Evolutionary conservation across 2,797 vertebrate species (phyloP), one percentile per base, ranked within the genome.

Genomic region (Catostomus latipinnis): DNA sequence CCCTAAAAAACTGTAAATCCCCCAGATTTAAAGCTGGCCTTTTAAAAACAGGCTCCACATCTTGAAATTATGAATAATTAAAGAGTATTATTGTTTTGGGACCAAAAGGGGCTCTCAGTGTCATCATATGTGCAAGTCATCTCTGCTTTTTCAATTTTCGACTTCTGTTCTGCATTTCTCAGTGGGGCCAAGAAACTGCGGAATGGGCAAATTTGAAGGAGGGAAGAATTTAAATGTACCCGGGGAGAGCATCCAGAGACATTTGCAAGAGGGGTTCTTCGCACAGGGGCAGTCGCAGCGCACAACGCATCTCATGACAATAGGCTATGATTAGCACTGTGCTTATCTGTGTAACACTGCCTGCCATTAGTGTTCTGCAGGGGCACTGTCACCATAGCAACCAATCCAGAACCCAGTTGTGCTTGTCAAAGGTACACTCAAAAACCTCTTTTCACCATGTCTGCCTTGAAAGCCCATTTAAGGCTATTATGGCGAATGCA

Each of bases 301-400:
- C 62, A 53, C 50, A 68, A 78, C 16, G 8, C 76, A 49, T 78
- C 76, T 78, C 48, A 69, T 77, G 73, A 80, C 76, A 83, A 83
- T 71, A 60, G 63, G 49, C 66, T 76, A 46, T 76, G 82, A 83
- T 83, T 83, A 83, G 76, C 65, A 62, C 71, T 45, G 57, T 50
- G 77, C 72, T 80, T 75, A 80, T 68, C 49, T 70, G 71, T 6
- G 22, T 71, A 67, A 60, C 16, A 43, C 71, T 46, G 63, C 43
- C 81, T 58, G 50, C 76, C 71, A 80, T 80, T 80, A 75, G 72
- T 70, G 65, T 71, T 60, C 82, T 71, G 52, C 71, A 80, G 67
- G 76, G 71, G 71, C 53, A 49, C 71, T 49, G 77, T 83, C 77
- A 71, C 82, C 82, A 83, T 83, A 56, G 76, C 73, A 83, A 83